Conservation (phyloP, 53 echinoderm and acorn worm genomes). For the Paracentrotus lividus region DNA sequence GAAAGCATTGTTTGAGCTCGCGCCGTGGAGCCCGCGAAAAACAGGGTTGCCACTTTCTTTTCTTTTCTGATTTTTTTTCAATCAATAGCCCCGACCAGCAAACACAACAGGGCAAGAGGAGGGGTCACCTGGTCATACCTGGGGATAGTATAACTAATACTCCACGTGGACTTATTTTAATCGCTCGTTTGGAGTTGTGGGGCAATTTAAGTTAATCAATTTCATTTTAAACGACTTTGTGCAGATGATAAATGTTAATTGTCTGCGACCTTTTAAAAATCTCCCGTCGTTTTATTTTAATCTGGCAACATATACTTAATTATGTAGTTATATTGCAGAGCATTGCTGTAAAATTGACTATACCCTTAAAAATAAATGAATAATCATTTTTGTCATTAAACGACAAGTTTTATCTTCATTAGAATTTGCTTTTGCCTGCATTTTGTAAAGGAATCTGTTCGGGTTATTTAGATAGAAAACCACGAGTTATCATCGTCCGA, state of each 20-base stretch:
- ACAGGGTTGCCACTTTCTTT: constrained; percentile 15
- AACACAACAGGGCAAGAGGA: neutral
- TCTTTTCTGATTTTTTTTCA: constrained; percentile 33
- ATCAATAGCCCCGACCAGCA: constrained; percentile 2
- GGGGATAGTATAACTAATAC: neutral
- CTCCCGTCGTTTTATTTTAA: too few relatives aligned
- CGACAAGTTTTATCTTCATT: neutral
- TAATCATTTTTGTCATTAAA: too few relatives aligned
- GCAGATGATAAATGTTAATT: too few relatives aligned
- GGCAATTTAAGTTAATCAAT: too few relatives aligned
- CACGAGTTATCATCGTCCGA: neutral
- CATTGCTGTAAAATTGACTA: too few relatives aligned
- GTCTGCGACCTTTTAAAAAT: too few relatives aligned
- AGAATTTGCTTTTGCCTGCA: neutral
- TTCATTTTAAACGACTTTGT: too few relatives aligned
- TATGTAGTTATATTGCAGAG: too few relatives aligned
- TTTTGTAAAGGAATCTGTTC: neutral
- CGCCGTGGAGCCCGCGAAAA: constrained; percentile 18
- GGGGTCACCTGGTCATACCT: constrained; percentile 28
- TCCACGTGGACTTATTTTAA: too few relatives aligned
- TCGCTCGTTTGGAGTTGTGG: too few relatives aligned
- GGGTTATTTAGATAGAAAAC: neutral
- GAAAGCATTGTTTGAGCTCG: constrained; percentile 45
- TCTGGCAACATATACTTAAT: too few relatives aligned
- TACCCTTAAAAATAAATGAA: too few relatives aligned